Base-by-base conservation (phyloP, 2,888 invertebrate genomes). In the Drosophila quasianomalipes region DNA sequence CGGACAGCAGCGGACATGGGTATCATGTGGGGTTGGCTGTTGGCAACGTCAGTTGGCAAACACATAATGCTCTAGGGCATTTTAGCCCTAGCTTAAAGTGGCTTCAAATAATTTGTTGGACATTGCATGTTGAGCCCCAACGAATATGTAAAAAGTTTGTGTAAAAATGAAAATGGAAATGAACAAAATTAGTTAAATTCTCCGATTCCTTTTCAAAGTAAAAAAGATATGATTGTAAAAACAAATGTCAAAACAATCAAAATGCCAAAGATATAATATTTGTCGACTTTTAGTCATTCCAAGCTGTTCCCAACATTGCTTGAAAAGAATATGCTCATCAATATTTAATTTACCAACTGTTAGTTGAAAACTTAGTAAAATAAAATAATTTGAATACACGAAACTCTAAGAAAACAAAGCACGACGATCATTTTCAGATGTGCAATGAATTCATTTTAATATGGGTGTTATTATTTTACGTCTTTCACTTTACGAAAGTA, bases 21-120 rank as follows among this genome's bases (percentile, higher is more conserved):
- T 52, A 70, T 66, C 71, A 59, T 67, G 55, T 70, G 69, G 53
- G 55, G 31, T 30, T 61, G 49, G 28, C 47, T 52, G 47, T 41
- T 33, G 57, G 33, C 51, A 31, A 22, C 44, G 60, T 55, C 85
- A 70, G 83, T 72, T 80, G 41, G 77, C 70, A 55, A 77, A 74
- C 80, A 74, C 70, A 68, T 70, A 89, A 67, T 66, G 81, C 71
- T 78, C 49, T 37, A 51, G 67, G 87, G 69, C 63, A 16, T 47
- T 26, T 16, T 37, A 59, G 66, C 66, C 30, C 26, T 62, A 59
- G 44, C 26, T 31, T 54, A 52, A 66, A 74, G 53, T 60, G 54
- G 51, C 59, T 47, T 54, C 30, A 57, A 58, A 41, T 68, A 37
- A 68, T 74, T 69, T 57, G 59, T 28, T 52, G n/a, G 14, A 44